phyloP scores from a whole-genome alignment of 1,140 invertebrate genomes.

The Diprion similis region DNA sequence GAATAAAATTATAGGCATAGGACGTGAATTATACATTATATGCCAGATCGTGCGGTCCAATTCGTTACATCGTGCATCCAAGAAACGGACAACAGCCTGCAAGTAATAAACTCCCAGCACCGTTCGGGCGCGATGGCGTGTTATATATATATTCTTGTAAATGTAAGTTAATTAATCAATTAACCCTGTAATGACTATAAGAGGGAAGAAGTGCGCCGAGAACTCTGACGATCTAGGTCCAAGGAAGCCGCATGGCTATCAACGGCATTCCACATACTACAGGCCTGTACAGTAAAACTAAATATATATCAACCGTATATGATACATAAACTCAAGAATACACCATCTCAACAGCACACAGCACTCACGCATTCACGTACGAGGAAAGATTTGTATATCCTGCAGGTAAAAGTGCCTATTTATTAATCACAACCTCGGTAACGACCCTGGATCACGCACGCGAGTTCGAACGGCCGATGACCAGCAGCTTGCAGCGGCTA shows the following conservation, averaged over 20 bases:
- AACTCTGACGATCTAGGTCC: neutral
- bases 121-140: neutral
- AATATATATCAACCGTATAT: neutral
- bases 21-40: constrained; percentile 43
- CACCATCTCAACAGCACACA: neutral
- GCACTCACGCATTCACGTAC: neutral
- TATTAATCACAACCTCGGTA: constrained; percentile 5
- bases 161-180: constrained; percentile 19
- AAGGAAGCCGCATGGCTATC: neutral
- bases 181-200: constrained; percentile 12
- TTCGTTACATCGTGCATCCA: neutral
- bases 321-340: too few relatives aligned
- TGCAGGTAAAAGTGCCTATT: constrained; percentile 3
- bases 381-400: neutral
- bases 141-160: neutral
- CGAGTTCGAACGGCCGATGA: neutral
- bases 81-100: neutral
- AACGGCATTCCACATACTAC: neutral
- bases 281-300: neutral
- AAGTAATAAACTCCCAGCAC: neutral
- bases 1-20: constrained; percentile 19
- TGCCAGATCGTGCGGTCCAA: neutral
- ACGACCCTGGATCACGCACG: neutral
- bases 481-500: too few relatives aligned
- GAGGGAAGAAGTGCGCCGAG: neutral